Evolutionary conservation across 1,140 invertebrate genomes (phyloP).

Genomic region (Hylyphantes graminicola): DNA sequence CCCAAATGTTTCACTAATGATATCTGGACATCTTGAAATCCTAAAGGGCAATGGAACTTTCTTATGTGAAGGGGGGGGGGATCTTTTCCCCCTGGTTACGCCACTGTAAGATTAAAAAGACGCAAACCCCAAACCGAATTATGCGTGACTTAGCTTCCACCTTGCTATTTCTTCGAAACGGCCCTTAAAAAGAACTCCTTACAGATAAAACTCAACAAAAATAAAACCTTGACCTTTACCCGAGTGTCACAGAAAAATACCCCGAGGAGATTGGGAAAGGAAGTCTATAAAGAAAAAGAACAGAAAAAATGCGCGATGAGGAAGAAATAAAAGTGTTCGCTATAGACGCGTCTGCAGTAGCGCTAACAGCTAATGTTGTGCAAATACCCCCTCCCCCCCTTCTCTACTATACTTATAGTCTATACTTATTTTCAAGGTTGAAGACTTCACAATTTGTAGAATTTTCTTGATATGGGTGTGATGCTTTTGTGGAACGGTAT

Average conservation of each 20-base stretch:
- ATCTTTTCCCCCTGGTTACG: too few species aligned
- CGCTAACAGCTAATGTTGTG: constrained; percentile 19
- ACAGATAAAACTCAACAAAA: too few species aligned
- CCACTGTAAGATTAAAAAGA: too few species aligned
- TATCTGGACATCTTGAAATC: too few species aligned
- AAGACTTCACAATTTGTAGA: constrained; percentile 7
- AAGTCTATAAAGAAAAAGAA: constrained; percentile 1
- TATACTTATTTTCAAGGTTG: constrained; percentile 23
- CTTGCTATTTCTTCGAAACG: too few species aligned
- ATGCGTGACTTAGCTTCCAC: too few species aligned
- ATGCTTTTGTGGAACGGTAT: constrained; percentile 5
- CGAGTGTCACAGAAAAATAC: constrained; percentile 32
- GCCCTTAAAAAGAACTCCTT: too few species aligned
- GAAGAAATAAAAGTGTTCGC: constrained; percentile 11
- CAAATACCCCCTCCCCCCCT: constrained; percentile 2
- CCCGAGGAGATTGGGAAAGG: constrained; percentile 3
- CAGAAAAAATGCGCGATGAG: neutral
- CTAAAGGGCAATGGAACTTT: too few species aligned
- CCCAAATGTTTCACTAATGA: too few species aligned
- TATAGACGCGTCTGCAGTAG: constrained; percentile 24
- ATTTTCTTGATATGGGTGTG: neutral
- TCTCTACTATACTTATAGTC: constrained; percentile 12
- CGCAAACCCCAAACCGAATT: too few species aligned
- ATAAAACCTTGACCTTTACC: constrained; percentile 41
- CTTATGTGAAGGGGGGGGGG: too few species aligned